Evolutionary conservation across 2,888 invertebrate species (phyloP).

Genomic region (Coelogynopora nodosa): DNA sequence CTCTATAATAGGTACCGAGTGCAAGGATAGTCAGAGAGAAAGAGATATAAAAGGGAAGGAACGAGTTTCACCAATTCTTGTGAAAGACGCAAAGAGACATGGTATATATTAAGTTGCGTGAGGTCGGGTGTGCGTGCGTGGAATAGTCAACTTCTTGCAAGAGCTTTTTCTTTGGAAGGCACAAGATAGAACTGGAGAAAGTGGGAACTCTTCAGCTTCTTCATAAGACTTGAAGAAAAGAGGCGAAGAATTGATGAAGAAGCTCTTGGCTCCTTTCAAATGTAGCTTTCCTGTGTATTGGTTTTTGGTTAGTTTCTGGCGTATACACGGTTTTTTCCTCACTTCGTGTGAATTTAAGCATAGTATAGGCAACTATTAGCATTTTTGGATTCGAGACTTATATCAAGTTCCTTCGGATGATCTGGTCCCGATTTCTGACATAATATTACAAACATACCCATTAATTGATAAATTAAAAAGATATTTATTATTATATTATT

Average conservation of each 20-base stretch:
- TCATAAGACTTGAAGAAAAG: neutral
- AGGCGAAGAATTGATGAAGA: too few species aligned
- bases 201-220: neutral
- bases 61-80: neutral
- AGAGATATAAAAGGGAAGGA: neutral
- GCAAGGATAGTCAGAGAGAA: neutral
- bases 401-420: too few species aligned
- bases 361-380: neutral
- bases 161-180: neutral
- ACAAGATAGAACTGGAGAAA: conserved; percentile 1
- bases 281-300: neutral
- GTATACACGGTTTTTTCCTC: neutral
- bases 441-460: too few species aligned
- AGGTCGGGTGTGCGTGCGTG: neutral
- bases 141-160: conserved; percentile 13
- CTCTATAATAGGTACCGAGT: too few species aligned
- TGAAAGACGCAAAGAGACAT: neutral
- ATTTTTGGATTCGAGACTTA: too few species aligned
- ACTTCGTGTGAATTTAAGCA: neutral
- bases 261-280: neutral
- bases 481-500: too few species aligned
- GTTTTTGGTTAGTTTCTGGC: neutral
- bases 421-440: too few species aligned
- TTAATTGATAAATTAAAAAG: too few species aligned
- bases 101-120: neutral